Evolutionary conservation across 2,888 invertebrate species (phyloP), one percentile per base, ranked within the genome.

Genomic region (Drosophila multiciliata): DNA sequence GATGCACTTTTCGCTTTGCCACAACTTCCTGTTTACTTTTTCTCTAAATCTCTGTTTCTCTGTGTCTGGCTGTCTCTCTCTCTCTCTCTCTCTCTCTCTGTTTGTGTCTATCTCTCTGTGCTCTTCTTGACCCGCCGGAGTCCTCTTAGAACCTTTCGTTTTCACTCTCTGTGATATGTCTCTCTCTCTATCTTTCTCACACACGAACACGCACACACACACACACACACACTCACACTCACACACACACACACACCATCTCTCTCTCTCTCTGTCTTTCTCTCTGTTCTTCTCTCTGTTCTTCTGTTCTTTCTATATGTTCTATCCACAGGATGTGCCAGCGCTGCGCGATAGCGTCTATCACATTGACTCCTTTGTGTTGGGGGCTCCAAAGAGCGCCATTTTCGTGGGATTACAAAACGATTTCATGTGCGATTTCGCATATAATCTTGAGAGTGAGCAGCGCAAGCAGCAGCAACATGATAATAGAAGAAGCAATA

Each of bases 381-480:
- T 91, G 86, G 92, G 90, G 55, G 91, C 91, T 66, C 92, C 92
- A 17, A 92, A 92, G 82, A 88, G 92, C 66, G 92, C 92, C 42
- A 90, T 92, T 79, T 92, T 91, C 83, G 92, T 92, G 79, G 92
- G 92, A 86, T 88, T 92, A 75, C 92, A 91, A 66, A 92, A 91
- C 78, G 92, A 92, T 87, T 91, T 89, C 76, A 78, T 88, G 62
- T 89, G 90, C 77, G 86, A 86, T 63, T 91, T 90, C 70, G 75
- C 78, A 45, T 90, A 88, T 77, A 86, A 80, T 74, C 75, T 79
- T 23, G 81, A 82, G 64, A 73, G 74, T 36, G 73, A 75, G 26
- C 48, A 65, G 35, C 59, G 32, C 48, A 67, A 55, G 52, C 45
- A 29, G 26, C 57, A 32, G n/a, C 54, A 59, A 33, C 45, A 63